Evolutionary conservation across 2,797 vertebrate genomes (phyloP).

Genomic region (Neoniphon sammara): DNA sequence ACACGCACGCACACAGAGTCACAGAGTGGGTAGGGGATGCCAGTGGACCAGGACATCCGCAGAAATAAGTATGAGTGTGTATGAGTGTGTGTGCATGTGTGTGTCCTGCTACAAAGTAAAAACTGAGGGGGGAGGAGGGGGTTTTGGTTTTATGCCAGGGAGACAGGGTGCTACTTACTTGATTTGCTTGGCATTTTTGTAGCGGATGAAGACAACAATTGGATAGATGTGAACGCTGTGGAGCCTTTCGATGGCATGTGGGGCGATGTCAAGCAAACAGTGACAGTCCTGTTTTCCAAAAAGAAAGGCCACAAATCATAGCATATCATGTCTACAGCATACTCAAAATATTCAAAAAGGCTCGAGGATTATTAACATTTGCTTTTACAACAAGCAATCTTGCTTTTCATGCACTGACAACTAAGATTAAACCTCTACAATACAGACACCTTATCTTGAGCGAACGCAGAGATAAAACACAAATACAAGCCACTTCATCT

Average conservation of each 20-base stretch:
- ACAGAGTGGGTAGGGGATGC: not conserved
- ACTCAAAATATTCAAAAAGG: not conserved
- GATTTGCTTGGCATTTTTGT: constrained; percentile 98
- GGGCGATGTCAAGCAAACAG: constrained; percentile 96
- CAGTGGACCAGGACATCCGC: constrained; percentile 6
- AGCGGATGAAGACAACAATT: constrained; percentile 96
- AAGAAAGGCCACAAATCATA: constrained; percentile 1
- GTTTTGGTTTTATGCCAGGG: not conserved
- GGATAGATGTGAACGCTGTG: constrained; percentile 98
- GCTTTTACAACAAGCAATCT: not conserved
- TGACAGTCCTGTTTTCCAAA: constrained; percentile 88
- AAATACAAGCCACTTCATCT: constrained; percentile 41
- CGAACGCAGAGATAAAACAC: constrained; percentile 43
- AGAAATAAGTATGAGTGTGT: not conserved
- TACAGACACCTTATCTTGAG: constrained; percentile 38
- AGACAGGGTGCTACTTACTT: constrained; percentile 86
- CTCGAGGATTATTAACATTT: not conserved
- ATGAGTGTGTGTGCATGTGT: not conserved
- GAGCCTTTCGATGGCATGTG: constrained; percentile 94
- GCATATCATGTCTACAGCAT: not conserved
- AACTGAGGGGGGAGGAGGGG: not conserved
- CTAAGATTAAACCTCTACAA: constrained; percentile 10
- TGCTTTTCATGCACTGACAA: constrained; percentile 7
- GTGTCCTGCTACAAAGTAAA: constrained; percentile 16
- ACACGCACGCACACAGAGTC: not conserved